Conservation (phyloP, 1,140 invertebrate species). For the Plutomurus gul region DNA sequence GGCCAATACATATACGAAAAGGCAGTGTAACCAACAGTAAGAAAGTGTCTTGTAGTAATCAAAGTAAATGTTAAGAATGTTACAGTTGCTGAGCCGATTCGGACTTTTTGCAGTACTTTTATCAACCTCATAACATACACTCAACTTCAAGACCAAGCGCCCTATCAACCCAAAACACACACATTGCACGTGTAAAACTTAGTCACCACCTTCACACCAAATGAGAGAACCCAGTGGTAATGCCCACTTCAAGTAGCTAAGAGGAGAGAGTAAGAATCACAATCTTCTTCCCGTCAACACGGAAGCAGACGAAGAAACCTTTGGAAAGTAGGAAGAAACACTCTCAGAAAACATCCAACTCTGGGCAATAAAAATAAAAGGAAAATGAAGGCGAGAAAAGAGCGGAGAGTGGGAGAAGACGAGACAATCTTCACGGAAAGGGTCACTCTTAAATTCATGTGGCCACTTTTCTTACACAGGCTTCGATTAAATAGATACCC, state of each 20-base stretch:
- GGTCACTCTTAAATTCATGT: constrained; percentile 42
- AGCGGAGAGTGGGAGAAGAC: background rate
- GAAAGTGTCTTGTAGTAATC: constrained; percentile 34
- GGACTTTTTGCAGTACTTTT: too few species aligned
- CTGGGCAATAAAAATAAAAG: background rate
- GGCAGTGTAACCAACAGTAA: background rate
- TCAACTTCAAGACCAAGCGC: too few species aligned
- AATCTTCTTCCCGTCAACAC: too few species aligned
- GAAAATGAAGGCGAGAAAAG: constrained; percentile 18
- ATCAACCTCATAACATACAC: background rate
- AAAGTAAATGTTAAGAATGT: constrained; percentile 38
- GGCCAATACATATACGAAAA: background rate
- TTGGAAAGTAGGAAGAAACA: background rate
- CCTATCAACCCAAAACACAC: too few species aligned
- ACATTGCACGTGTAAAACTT: too few species aligned
- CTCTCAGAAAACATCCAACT: background rate
- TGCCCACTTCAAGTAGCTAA: too few species aligned
- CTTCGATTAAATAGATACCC: constrained; percentile 41
- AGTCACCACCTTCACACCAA: too few species aligned
- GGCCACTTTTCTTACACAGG: background rate
- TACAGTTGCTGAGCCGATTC: background rate
- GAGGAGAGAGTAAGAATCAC: too few species aligned
- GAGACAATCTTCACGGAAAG: background rate
- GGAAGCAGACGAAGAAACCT: too few species aligned
- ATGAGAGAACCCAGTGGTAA: too few species aligned